Evolutionary conservation across 2,797 vertebrate species (phyloP).

Genomic region (Clamator glandarius): DNA sequence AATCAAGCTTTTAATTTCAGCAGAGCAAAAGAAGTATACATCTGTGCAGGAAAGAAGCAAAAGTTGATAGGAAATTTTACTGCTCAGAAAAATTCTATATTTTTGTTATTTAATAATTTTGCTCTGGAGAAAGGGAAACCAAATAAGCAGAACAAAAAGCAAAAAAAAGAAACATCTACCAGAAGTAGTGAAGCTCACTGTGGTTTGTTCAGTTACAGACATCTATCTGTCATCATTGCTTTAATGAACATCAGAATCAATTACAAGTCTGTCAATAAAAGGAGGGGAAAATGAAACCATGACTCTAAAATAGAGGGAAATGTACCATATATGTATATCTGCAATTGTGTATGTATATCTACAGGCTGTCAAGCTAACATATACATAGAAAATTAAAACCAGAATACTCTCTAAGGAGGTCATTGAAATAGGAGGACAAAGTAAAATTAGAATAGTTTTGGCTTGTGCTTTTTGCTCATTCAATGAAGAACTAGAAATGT

Average conservation of each 20-base stretch:
- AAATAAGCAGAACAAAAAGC: neutral
- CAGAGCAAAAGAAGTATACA: neutral
- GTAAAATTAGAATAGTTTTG: neutral
- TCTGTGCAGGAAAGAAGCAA: neutral
- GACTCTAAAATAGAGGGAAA: conserved; percentile 38
- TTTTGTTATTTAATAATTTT: neutral
- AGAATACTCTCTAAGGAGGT: neutral
- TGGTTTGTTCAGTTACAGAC: conserved; percentile 36
- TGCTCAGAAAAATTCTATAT: neutral
- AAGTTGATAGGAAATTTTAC: neutral
- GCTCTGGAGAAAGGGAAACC: neutral
- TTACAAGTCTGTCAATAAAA: conserved; percentile 55
- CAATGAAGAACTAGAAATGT: neutral
- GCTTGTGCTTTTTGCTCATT: neutral
- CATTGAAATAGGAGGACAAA: neutral
- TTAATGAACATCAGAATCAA: conserved; percentile 33
- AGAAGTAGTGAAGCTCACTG: neutral
- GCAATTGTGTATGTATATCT: conserved; percentile 4
- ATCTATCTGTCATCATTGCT: conserved; percentile 52
- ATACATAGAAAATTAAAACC: neutral
- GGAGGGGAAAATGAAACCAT: conserved; percentile 39
- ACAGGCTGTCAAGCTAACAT: conserved; percentile 19
- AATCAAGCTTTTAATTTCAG: neutral
- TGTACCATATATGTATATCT: neutral
- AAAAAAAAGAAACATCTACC: neutral